Base-by-base conservation (phyloP, 2,797 vertebrate species). In the Leuciscus waleckii region DNA sequence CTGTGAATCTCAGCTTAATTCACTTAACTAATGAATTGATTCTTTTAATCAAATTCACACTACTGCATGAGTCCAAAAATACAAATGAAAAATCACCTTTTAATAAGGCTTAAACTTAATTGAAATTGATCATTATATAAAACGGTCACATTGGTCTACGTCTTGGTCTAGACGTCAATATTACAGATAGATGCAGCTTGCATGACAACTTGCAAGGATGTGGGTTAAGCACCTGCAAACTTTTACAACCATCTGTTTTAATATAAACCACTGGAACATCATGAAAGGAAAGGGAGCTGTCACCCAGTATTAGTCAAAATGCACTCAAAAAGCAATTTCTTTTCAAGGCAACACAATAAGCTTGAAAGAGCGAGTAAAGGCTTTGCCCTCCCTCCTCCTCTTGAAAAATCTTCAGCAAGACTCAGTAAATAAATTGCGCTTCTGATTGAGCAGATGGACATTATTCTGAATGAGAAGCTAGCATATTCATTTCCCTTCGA, bases 401-500 rank as follows among this genome's bases (percentile, higher is more conserved):
- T 80, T 29, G 69, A 85, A 81, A 85, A 51, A 56, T 85, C 56
- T 81, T 81, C 84, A 81, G 54, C 69, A 23, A 73, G 32, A 70
- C 77, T 84, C 83, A 3, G 75, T 74, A 85, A 80, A 85, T 85
- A 81, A 81, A 65, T 80, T 74, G 67, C 19, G 7, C 67, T 81
- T 85, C 69, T 85, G 84, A 81, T 81, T 81, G 77, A 81, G 84
- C 69, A 81, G 69, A 81, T 81, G 69, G 78, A 81, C 84, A 80
- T 85, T 85, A 81, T 80, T 85, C 76, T 51, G 78, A 85, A 63
- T 79, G 77, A 74, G 69, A 80, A 80, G 68, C 67, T 79, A 37
- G 83, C 68, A 71, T 79, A 80, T 80, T 85, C 9, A 74, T 74
- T 73, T 85, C 56, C 56, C 4, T 63, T 85, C 32, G 1, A 51